Conservation (phyloP, 2,113 vertebrate genomes). For the Gobius niger region DNA sequence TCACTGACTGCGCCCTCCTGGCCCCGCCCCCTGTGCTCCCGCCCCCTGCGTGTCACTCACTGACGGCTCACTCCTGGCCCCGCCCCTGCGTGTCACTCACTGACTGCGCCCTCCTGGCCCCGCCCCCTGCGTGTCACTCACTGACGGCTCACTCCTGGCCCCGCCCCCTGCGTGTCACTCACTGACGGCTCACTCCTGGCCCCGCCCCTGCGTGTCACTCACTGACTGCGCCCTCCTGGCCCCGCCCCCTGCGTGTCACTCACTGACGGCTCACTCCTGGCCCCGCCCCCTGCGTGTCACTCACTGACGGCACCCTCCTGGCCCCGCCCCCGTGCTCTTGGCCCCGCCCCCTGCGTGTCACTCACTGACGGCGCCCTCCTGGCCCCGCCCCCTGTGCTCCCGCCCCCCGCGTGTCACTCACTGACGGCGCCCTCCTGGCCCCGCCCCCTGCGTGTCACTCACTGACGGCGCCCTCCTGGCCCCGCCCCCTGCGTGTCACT, state of each 20-base stretch:
- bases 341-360: neutral
- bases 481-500: constrained; percentile 15
- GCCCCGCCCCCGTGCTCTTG: too few relatives aligned
- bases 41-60: constrained; percentile 46
- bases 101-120: too few relatives aligned
- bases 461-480: too few relatives aligned
- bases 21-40: too few relatives aligned
- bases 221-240: constrained; percentile 38
- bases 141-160: constrained; percentile 21
- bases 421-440: constrained; percentile 21
- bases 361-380: constrained; percentile 51
- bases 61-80: neutral
- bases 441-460: too few relatives aligned
- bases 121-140: constrained; percentile 35
- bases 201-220: constrained; percentile 15
- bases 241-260: too few relatives aligned
- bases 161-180: too few relatives aligned
- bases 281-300: constrained; percentile 5
- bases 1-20: constrained; percentile 43
- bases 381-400: too few relatives aligned
- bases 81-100: too few relatives aligned
- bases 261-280: too few relatives aligned
- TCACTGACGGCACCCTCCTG: constrained; percentile 43
- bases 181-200: too few relatives aligned
- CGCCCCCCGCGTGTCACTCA: constrained; percentile 34